Evolutionary conservation across 2,113 vertebrate genomes (phyloP).

Genomic region (Ptyas mucosa): DNA sequence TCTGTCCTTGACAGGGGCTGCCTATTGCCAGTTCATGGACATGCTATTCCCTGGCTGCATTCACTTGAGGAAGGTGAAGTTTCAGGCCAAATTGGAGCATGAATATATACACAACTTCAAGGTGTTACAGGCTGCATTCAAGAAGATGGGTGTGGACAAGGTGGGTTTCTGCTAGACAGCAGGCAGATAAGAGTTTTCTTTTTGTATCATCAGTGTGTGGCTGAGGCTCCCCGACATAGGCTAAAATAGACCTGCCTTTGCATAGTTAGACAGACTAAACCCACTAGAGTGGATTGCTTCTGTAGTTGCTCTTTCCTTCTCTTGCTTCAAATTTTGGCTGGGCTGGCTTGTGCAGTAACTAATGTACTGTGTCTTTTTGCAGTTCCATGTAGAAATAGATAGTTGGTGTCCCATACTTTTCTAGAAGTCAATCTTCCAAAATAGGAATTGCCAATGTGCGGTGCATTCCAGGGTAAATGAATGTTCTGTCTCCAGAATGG

Average conservation of each 20-base stretch:
- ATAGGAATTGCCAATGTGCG: background rate
- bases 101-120: conserved; percentile 99
- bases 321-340: background rate
- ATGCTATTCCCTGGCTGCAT: conserved; percentile 96
- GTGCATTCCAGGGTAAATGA: background rate
- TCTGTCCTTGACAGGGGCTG: conserved; percentile 74
- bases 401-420: background rate
- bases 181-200: background rate
- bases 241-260: background rate
- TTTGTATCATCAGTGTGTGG: background rate
- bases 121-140: conserved; percentile 94
- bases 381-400: background rate
- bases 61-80: conserved; percentile 95
- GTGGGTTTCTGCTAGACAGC: conserved; percentile 67
- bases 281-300: background rate
- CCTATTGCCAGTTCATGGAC: conserved; percentile 99
- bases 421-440: background rate
- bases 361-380: background rate
- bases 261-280: background rate
- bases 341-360: background rate
- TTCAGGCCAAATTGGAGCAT: conserved; percentile 96
- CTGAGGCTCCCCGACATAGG: background rate
- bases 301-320: background rate
- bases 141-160: conserved; percentile 96
- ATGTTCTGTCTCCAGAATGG: background rate